Evolutionary conservation across 2,113 vertebrate species (phyloP).

Genomic region (Panthera tigris): DNA sequence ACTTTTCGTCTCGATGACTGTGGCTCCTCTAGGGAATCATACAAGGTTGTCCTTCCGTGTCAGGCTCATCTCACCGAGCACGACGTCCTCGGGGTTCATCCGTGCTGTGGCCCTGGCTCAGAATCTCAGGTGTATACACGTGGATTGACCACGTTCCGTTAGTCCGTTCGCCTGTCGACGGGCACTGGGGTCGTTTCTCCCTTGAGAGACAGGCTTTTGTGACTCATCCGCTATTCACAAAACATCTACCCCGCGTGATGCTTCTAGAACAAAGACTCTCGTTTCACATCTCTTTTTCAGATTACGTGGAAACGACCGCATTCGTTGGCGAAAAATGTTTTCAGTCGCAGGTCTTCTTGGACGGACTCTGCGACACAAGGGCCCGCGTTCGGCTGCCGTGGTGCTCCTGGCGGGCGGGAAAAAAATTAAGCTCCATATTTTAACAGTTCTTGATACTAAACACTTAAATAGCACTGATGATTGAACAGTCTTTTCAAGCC

Average conservation of each 20-base stretch:
- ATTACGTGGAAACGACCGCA: accelerated
- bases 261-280: not conserved
- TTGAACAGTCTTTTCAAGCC: not conserved
- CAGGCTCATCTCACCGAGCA: accelerated
- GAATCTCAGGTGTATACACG: accelerated
- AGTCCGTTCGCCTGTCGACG: accelerated
- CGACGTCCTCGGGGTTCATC: accelerated
- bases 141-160: accelerated
- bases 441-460: not conserved
- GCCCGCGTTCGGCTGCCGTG: accelerated
- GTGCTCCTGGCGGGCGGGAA: not conserved
- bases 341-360: accelerated
- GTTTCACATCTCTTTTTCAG: not conserved
- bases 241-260: accelerated
- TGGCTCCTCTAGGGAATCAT: accelerated
- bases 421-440: not conserved
- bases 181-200: not conserved
- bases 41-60: not conserved
- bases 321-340: accelerated
- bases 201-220: not conserved
- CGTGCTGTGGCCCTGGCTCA: accelerated
- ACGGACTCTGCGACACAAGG: not conserved
- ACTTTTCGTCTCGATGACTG: accelerated
- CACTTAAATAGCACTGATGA: not conserved
- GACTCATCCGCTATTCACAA: not conserved